Base-by-base conservation (phyloP, 1,140 invertebrate species). In the Wasmannia auropunctata region DNA sequence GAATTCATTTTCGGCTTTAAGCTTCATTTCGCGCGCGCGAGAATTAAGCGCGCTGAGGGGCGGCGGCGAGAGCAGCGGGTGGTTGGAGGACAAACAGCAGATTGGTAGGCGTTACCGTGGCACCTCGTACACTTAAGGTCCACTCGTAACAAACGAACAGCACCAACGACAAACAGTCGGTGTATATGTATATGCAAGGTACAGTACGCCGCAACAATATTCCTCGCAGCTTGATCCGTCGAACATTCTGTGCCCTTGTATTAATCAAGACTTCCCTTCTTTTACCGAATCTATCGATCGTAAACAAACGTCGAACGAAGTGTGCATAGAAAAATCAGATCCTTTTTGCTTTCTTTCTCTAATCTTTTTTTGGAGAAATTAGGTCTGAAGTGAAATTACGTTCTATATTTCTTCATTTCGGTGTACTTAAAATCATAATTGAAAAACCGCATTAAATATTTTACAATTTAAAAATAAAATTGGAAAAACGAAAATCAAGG, bases 1-100 rank as follows among this genome's bases (percentile, higher is more conserved):
- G 92, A 93, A 94, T 94, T 95, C 92, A 95, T 95, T 94, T 94
- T 94, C 91, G 91, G 93, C 91, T 91, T 93, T 90, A 90, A 88
- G 91, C 91, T 92, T 91, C 86, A 90, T 92, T 92, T 87, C 86
- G 87, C 87, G 63, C 49, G 85, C 85, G 86, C 86, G 86, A 87
- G 93, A 92, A 91, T 91, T 92, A 88, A 89, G 88, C 91, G 83
- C 84, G 83, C 85, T 37, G 70, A 58, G 86, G 79, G 85, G 87
- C 75, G 87, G 86, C 63, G 31, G 67, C 31, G 49, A 63, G 67
- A 58, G 49, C 58, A 77, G 74, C 56, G 75, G 87, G 54, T 72
- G 56, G 86, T 79, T 34, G 25, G 81, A 85, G 87, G 92, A 83
- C 92, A 92, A 93, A 93, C 92, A 91, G 87, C 91, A 91, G 91